Percentiles rank a stretch among this genome's conserved stretches.
These are phyloP conservation scores for Drosophila persimilis DNA, from an alignment of 1,140 invertebrate species.

Conservation along the genomic window DNA sequence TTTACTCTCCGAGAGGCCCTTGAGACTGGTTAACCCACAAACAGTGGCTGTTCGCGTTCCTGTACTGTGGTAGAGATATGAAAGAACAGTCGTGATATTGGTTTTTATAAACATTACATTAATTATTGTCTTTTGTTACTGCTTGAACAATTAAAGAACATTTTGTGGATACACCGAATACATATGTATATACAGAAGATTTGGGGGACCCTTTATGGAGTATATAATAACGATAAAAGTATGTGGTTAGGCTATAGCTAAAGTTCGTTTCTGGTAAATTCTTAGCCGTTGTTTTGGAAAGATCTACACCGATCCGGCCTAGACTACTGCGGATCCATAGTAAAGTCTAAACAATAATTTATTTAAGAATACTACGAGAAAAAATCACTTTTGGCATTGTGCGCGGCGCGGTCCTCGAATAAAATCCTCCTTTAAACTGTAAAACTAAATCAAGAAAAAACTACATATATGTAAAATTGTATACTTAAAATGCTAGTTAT, in stretches of 20 bases:
- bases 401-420: slow-evolving; percentile 63
- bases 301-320: slow-evolving; percentile 32
- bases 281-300: slow-evolving; percentile 51
- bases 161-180: slow-evolving; percentile 39
- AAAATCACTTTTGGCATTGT: slow-evolving; percentile 77
- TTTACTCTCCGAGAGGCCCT: slow-evolving; percentile 10
- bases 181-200: slow-evolving; percentile 26
- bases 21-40: slow-evolving; percentile 17
- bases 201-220: slow-evolving; percentile 11
- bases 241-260: slow-evolving; percentile 36
- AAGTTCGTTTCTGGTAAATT: slow-evolving; percentile 22
- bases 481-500: slow-evolving; percentile 66
- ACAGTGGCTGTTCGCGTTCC: slow-evolving; percentile 16
- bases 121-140: slow-evolving; percentile 75
- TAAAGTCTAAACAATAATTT: slow-evolving; percentile 62
- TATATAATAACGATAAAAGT: slow-evolving; percentile 43
- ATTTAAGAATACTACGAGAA: slow-evolving; percentile 65
- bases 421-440: slow-evolving; percentile 16
- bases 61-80: slow-evolving; percentile 15
- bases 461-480: slow-evolving; percentile 11
- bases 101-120: slow-evolving; percentile 67
- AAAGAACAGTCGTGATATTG: neutral
- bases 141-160: slow-evolving; percentile 59
- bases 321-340: slow-evolving; percentile 16
- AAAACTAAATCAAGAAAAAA: slow-evolving; percentile 17